Conservation (phyloP, 1,140 invertebrate species). For the Papilio dardanus region DNA sequence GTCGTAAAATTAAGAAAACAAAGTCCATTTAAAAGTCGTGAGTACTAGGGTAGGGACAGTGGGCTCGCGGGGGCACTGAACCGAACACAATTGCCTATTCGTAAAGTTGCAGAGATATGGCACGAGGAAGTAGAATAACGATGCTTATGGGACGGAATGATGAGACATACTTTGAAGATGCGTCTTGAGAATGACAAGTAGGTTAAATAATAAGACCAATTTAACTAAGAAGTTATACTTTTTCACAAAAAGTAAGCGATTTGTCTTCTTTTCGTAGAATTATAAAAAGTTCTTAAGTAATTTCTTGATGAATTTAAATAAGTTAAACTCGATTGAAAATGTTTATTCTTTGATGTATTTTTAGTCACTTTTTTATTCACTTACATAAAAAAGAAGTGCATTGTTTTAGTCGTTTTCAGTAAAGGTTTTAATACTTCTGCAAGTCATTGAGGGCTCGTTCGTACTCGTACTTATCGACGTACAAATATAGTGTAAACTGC, state of each 20-base stretch:
- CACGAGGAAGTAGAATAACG: constrained; percentile 45
- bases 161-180: constrained; percentile 49
- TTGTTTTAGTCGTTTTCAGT: background rate
- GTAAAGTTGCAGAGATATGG: constrained; percentile 59
- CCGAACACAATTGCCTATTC: constrained; percentile 65
- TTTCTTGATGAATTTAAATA: too few species aligned
- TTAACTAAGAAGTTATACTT: background rate
- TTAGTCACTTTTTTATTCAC: too few species aligned
- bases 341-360: too few species aligned
- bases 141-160: constrained; percentile 52
- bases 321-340: too few species aligned
- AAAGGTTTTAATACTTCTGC: background rate
- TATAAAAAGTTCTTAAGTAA: background rate
- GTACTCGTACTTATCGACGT: constrained; percentile 29
- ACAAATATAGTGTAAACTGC: constrained; percentile 17
- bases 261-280: background rate
- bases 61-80: constrained; percentile 64
- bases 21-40: constrained; percentile 41
- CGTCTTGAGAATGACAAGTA: constrained; percentile 33
- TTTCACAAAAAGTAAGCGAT: background rate
- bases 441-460: background rate
- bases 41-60: constrained; percentile 47
- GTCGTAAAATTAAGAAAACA: constrained; percentile 38
- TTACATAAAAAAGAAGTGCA: background rate
- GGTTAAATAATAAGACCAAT: background rate